Percentiles rank a stretch among this genome's conserved stretches.
These are phyloP conservation scores for Carassius carassius DNA, from an alignment of 2,113 vertebrate genomes.

Conservation along the genomic window DNA sequence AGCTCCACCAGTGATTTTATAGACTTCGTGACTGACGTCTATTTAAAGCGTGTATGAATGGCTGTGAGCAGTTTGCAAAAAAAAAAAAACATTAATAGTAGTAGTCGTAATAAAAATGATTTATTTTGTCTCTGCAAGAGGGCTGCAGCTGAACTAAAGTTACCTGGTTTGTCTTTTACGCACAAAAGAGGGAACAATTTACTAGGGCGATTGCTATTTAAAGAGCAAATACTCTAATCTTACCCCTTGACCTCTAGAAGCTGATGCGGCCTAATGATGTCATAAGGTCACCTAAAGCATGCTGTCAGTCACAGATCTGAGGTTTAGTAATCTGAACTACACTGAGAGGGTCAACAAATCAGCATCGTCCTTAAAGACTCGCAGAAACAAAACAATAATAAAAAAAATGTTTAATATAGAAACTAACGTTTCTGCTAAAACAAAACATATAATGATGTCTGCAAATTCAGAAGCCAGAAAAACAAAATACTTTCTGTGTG, in stretches of 20 bases:
- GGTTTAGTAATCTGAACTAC: slow-evolving; percentile 21
- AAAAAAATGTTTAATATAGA: neutral
- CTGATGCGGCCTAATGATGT: neutral
- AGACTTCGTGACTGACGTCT: neutral
- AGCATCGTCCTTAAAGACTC: neutral
- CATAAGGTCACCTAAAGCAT: too few species aligned
- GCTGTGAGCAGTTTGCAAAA: neutral
- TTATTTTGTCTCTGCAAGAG: neutral
- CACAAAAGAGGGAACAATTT: too few species aligned
- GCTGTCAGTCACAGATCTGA: slow-evolving; percentile 11
- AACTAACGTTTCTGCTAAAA: neutral
- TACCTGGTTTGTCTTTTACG: neutral
- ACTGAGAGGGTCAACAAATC: neutral
- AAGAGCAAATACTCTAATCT: neutral
- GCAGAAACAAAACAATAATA: neutral
- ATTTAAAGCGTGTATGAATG: neutral
- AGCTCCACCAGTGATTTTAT: neutral
- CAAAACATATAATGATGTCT: neutral
- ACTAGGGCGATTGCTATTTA: neutral
- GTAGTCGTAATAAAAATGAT: neutral
- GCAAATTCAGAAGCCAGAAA: neutral
- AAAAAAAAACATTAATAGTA: neutral
- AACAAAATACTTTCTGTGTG: neutral
- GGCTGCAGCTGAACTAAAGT: neutral
- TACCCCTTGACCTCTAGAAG: neutral